phyloP scores from a whole-genome alignment of 2,797 vertebrate species.

The Sebastes vulpes region DNA sequence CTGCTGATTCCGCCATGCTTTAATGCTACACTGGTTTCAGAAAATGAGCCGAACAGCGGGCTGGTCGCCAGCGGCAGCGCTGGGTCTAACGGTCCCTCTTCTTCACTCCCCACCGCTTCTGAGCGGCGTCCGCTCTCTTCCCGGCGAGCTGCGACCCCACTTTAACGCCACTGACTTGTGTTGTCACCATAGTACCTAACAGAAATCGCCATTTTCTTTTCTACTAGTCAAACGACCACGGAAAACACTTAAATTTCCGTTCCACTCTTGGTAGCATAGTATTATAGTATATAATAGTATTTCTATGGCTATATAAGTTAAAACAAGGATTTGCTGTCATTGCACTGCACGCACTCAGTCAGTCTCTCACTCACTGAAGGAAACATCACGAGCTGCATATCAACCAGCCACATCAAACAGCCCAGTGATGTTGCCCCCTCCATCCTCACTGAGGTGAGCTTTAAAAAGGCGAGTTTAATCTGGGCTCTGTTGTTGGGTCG shows the following conservation, averaged over 20 bases:
- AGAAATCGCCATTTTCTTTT: no score
- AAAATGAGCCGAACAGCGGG: no score
- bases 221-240: not conserved
- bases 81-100: accelerated
- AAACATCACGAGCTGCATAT: not conserved
- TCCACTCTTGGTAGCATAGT: not conserved
- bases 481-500: conserved; percentile 34
- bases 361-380: not conserved
- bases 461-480: conserved; percentile 46
- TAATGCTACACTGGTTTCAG: no score
- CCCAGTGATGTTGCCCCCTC: not conserved
- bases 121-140: no score
- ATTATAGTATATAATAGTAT: not conserved
- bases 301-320: not conserved
- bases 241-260: accelerated
- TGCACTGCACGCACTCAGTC: not conserved
- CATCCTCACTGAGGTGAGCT: not conserved
- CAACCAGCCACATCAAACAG: not conserved
- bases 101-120: no score
- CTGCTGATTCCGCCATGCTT: no score
- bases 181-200: no score
- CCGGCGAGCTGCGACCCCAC: no score
- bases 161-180: no score
- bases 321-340: not conserved
- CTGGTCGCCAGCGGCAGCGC: accelerated